Conservation (phyloP, 2,888 invertebrate species). For the Epirrhoe alternata region DNA sequence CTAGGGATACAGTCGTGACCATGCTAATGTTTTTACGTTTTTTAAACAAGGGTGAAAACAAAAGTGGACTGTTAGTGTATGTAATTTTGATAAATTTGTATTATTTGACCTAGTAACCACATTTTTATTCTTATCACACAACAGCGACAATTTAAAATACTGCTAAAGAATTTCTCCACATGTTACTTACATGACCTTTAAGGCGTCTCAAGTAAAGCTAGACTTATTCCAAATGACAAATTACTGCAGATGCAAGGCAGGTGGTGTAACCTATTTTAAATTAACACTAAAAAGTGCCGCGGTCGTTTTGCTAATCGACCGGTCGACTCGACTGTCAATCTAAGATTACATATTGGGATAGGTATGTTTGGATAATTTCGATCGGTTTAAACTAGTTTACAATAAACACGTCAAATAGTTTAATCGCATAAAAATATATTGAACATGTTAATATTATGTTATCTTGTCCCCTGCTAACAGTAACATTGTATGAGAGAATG, state of each 20-base stretch:
- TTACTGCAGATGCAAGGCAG: conserved; percentile 42
- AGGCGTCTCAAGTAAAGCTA: conserved; percentile 26
- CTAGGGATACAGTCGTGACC: too few relatives aligned
- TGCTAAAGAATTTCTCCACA: conserved; percentile 14
- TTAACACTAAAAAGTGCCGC: conserved; percentile 31
- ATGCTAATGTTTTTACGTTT: too few relatives aligned
- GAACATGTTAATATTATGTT: too few relatives aligned
- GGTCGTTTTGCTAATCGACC: conserved; percentile 17
- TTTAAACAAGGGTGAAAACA: too few relatives aligned
- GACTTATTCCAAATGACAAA: conserved; percentile 39
- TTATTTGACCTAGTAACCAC: conserved; percentile 12
- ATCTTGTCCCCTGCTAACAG: too few relatives aligned
- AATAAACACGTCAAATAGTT: too few relatives aligned
- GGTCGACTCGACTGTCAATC: conserved; percentile 10
- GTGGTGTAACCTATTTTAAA: conserved; percentile 41
- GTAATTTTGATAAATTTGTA: too few relatives aligned
- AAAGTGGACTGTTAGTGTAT: too few relatives aligned
- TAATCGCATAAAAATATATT: too few relatives aligned
- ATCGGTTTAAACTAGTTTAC: neutral
- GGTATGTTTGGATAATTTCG: neutral
- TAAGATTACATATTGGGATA: conserved; percentile 2
- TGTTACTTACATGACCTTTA: conserved; percentile 27
- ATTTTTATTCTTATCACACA: neutral
- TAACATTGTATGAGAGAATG: too few relatives aligned
- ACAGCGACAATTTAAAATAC: conserved; percentile 14